Conservation (phyloP, 2,113 vertebrate genomes). For the Hipposideros armiger region DNA sequence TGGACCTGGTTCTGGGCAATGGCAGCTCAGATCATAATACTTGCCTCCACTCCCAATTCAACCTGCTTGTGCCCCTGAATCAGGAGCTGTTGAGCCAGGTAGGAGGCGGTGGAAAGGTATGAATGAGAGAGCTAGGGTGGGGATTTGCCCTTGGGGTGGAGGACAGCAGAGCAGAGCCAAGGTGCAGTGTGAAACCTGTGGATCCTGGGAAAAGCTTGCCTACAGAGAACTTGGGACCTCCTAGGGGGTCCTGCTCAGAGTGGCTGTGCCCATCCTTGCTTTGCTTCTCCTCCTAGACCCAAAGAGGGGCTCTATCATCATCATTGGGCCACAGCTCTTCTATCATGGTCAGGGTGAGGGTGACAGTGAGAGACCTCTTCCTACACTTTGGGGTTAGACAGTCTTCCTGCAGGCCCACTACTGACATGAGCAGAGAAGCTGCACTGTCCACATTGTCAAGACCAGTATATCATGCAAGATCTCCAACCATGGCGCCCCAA, state of each 20-base stretch:
- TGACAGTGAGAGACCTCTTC: neutral
- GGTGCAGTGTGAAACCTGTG: neutral
- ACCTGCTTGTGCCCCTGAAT: too few relatives aligned
- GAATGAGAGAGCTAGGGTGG: too few relatives aligned
- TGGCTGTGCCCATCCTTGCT: neutral
- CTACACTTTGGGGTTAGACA: neutral
- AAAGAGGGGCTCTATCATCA: too few relatives aligned
- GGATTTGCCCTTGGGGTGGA: too few relatives aligned
- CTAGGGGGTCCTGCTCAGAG: neutral
- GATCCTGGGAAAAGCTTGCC: neutral
- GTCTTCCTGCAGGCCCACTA: neutral
- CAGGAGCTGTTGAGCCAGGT: too few relatives aligned
- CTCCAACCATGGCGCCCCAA: neutral
- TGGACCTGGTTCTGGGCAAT: too few relatives aligned
- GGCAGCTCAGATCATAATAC: too few relatives aligned
- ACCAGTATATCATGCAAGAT: neutral
- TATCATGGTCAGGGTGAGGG: fast-evolving
- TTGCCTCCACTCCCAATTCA: too few relatives aligned
- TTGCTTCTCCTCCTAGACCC: too few relatives aligned
- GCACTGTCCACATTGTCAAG: neutral
- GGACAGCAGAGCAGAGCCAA: too few relatives aligned
- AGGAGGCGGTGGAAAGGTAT: too few relatives aligned
- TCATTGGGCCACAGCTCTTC: neutral
- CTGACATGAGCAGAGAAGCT: neutral
- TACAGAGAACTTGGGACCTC: neutral